phyloP scores from a whole-genome alignment of 2,797 vertebrate genomes.

The Pseudotriccus pelzelni region DNA sequence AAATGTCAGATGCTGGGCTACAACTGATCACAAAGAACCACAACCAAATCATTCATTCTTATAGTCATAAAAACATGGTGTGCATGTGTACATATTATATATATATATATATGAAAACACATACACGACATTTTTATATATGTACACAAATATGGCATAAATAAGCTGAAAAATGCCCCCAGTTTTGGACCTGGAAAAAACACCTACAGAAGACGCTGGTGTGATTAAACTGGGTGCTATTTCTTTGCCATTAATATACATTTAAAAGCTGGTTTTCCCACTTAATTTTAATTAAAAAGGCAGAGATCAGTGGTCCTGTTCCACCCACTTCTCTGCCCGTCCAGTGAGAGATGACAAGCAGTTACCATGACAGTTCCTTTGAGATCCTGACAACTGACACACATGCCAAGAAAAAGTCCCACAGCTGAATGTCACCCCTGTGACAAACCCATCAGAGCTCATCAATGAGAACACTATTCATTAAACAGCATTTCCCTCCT shows the following conservation, averaged over 20 bases:
- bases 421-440: background rate
- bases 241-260: background rate
- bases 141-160: background rate
- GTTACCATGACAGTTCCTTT: background rate
- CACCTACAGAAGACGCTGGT: background rate
- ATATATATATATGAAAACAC: background rate
- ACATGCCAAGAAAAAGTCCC: background rate
- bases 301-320: background rate
- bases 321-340: background rate
- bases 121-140: background rate
- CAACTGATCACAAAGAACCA: background rate
- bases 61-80: background rate
- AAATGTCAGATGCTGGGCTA: background rate
- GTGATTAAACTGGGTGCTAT: background rate
- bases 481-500: background rate
- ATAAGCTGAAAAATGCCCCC: background rate
- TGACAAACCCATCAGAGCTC: slow-evolving; percentile 5
- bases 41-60: background rate
- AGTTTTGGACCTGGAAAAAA: background rate
- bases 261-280: background rate
- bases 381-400: background rate
- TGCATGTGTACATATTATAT: background rate
- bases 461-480: background rate
- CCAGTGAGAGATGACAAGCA: background rate
- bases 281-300: background rate